Evolutionary conservation across 2,797 vertebrate genomes (phyloP), one percentile per base, ranked within the genome.

Genomic region (Acanthiza pusilla): DNA sequence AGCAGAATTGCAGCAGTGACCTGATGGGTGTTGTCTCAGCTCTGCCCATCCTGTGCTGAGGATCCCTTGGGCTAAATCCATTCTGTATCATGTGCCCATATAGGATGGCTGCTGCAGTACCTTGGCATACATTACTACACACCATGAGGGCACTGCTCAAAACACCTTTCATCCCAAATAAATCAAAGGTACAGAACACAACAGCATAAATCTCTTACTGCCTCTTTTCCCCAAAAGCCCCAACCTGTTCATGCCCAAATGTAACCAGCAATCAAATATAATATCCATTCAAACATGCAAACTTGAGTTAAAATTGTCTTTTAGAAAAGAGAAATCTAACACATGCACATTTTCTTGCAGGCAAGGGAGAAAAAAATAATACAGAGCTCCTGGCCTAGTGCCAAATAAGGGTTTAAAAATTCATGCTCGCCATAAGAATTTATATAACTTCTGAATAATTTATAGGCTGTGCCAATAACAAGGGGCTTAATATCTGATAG

Each of bases 391-490:
- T 96, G 96, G 96, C 76, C 87, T 23, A 18, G 27, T 89, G 83
- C 97, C 97, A 96, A 95, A 97, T 96, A 79, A 94, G 86, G 89
- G 50, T 97, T 97, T 97, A 96, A 97, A 97, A 97, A 97, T 97
- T 97, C 93, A 97, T 97, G 95, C 84, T 75, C 3, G 0, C 93
- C 82, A 94, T 96, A 96, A 95, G 95, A 97, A 95, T 97, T 95
- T 96, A 95, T 96, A 96, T 92, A 96, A 95, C 79, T 94, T 86
- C 71, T 97, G 95, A 97, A 97, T 97, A 96, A 97, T 97, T 96
- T 95, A 97, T 94, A 82, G 82, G 23, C 80, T 95, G 63, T 38
- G 5, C 96, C 95, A 96, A 97, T 97, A 97, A 96, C 94, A 90
- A 94, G 96, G 38, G 65, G 71, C 83, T 97, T 97, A 96, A 96